Percentiles rank a stretch among this genome's conserved stretches.
Evolutionary conservation across 2,113 vertebrate species (phyloP).

Genomic region (Tenebrosternarchus preto): DNA sequence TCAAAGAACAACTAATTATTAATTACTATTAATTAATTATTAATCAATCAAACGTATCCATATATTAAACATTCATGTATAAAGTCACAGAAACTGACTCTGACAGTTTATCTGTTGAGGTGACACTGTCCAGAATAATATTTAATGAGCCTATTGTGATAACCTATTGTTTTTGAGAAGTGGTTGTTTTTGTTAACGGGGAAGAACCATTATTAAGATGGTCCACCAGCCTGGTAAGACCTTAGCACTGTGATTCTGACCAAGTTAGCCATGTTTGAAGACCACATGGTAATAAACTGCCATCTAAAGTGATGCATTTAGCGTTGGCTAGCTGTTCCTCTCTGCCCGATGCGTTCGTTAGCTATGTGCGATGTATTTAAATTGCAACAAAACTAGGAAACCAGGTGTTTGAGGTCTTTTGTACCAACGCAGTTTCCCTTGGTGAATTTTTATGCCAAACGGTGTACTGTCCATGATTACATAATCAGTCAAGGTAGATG

Average conservation of each 20-base stretch:
- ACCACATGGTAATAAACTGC: neutral
- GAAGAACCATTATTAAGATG: neutral
- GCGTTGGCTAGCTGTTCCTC: neutral
- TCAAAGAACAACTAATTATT: no score
- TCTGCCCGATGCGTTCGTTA: neutral
- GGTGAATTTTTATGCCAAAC: slow-evolving; percentile 71
- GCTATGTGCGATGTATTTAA: slow-evolving; percentile 37
- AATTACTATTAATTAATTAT: no score
- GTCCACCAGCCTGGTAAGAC: neutral
- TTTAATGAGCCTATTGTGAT: neutral
- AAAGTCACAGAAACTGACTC: no score
- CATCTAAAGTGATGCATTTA: no score
- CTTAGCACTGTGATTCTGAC: neutral
- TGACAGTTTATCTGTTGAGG: neutral
- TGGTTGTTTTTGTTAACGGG: neutral
- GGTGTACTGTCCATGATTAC: slow-evolving; percentile 74
- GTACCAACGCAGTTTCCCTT: slow-evolving; percentile 13
- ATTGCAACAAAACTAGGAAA: slow-evolving; percentile 52
- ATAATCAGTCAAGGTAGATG: slow-evolving; percentile 75
- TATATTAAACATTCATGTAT: no score
- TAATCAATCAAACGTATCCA: no score
- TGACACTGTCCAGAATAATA: neutral
- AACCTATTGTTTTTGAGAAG: no score
- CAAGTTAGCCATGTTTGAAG: neutral
- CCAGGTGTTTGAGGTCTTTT: neutral